phyloP scores from a whole-genome alignment of 35 echinoderm and acorn worm genomes.

The Ophiothrix spiculata region DNA sequence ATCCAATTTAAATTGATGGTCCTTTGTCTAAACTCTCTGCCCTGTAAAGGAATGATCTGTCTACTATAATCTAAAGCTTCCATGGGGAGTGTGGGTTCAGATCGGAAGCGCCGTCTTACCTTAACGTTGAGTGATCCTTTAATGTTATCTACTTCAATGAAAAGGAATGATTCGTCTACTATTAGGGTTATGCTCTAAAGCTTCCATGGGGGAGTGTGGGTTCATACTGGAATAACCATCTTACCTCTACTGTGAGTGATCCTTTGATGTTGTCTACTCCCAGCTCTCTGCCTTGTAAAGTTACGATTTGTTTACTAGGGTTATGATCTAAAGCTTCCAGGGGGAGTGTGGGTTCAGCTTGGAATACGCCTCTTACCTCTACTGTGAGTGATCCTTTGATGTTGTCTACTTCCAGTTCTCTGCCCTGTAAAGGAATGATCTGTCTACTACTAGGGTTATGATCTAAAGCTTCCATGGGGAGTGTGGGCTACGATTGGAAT shows the following conservation, averaged over 20 bases:
- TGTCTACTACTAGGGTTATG: slow-evolving; percentile 87
- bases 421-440: slow-evolving; percentile 83
- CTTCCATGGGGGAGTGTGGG: not conserved
- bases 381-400: slow-evolving; percentile 89
- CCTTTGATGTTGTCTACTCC: slow-evolving; percentile 71
- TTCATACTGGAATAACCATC: no score
- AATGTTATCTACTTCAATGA: not conserved
- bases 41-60: slow-evolving; percentile 90
- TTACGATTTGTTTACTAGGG: slow-evolving; percentile 87
- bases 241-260: not conserved
- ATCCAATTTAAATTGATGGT: no score
- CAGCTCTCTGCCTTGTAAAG: slow-evolving; percentile 64
- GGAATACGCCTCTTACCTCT: slow-evolving; percentile 37
- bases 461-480: no score
- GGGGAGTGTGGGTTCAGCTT: no score
- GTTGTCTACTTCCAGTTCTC: slow-evolving; percentile 66
- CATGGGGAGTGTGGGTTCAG: no score
- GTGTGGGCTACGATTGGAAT: no score
- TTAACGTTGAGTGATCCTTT: not conserved
- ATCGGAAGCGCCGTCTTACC: not conserved
- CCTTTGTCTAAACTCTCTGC: slow-evolving; percentile 55
- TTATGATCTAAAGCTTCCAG: slow-evolving; percentile 70
- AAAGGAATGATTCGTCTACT: slow-evolving; percentile 7
- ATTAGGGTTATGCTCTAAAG: not conserved
- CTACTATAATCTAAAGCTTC: no score